Evolutionary conservation across 2,888 invertebrate species (phyloP).

Genomic region (Diarsia dahlii): DNA sequence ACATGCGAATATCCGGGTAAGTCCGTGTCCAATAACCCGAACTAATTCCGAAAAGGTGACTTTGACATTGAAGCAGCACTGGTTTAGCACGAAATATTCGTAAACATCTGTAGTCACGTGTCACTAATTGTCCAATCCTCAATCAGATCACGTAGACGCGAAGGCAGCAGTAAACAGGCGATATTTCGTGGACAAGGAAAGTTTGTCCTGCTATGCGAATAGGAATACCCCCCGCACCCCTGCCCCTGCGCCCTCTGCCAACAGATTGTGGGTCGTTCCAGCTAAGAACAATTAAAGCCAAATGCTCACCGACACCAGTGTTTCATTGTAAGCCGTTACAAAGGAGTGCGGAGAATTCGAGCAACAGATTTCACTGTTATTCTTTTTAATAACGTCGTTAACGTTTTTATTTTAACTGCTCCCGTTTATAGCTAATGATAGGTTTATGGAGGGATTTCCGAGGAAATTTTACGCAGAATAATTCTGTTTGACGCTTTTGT

Average conservation of each 20-base stretch:
- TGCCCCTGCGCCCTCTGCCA: constrained; percentile 40
- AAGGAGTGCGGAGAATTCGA: constrained; percentile 72
- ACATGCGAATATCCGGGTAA: constrained; percentile 17
- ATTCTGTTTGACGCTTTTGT: constrained; percentile 39
- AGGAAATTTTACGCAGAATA: constrained; percentile 25
- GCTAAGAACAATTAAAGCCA: constrained; percentile 79
- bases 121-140: constrained; percentile 76
- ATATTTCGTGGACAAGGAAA: constrained; percentile 80
- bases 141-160: constrained; percentile 77
- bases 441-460: constrained; percentile 51
- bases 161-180: constrained; percentile 76
- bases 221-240: constrained; percentile 26
- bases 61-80: constrained; percentile 64
- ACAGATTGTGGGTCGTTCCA: constrained; percentile 71
- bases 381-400: constrained; percentile 70
- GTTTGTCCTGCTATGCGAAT: constrained; percentile 68
- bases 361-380: constrained; percentile 72
- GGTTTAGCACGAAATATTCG: constrained; percentile 56
- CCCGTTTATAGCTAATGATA: constrained; percentile 63
- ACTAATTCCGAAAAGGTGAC: constrained; percentile 51
- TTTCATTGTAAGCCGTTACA: constrained; percentile 74
- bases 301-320: constrained; percentile 75
- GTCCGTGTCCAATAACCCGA: constrained; percentile 12
- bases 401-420: constrained; percentile 64
- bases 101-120: constrained; percentile 72